Evolutionary conservation across 2,797 vertebrate genomes (phyloP), one percentile per base, ranked within the genome.

Genomic region (Helarctos malayanus): DNA sequence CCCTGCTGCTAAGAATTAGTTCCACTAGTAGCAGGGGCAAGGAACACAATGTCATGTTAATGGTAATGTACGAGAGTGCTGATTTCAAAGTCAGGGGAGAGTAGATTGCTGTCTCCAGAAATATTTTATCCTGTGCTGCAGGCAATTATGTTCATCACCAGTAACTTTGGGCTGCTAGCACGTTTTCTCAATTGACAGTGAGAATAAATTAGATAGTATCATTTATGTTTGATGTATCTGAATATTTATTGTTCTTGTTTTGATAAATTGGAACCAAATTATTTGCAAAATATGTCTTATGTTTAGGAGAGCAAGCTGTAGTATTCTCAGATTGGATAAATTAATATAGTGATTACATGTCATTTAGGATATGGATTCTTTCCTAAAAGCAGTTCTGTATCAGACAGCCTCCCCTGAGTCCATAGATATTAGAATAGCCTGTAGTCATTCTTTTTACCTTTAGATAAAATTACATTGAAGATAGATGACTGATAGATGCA

Each of bases 361-460:
- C 71, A 88, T 91, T 92, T 96, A 76, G 81, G 63, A 95, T 91
- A 95, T 81, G 61, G 75, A 78, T 93, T 96, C n/a, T 82, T 92
- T 85, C 82, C 49, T 93, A 85, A n/a, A 68, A 92, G 86, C 12
- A 73, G 45, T 95, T 88, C 41, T 65, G 29, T 90, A 56, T 85
- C 47, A 83, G 83, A 23, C 49, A 56, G 88, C 12, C 73, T 91
- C 49, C 57, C 13, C 52, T 71, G 61, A 83, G 69, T 89, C 73
- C 45, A 57, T 6, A 91, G 54, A 78, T 83, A 78, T 27, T 92
- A 97, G 89, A 81, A 63, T 61, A 75, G 80, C 91, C 57, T 83
- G 4, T 68, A 80, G 69, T 95, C 14, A 68, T 65, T 91, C 52
- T 95, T 41, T 59, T 93, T 93, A 41, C 16, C 23, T 87, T 83